Percentiles rank a stretch among this genome's conserved stretches.
phyloP scores from a whole-genome alignment of 2,888 invertebrate species.

The Cataglyphis cursor region DNA sequence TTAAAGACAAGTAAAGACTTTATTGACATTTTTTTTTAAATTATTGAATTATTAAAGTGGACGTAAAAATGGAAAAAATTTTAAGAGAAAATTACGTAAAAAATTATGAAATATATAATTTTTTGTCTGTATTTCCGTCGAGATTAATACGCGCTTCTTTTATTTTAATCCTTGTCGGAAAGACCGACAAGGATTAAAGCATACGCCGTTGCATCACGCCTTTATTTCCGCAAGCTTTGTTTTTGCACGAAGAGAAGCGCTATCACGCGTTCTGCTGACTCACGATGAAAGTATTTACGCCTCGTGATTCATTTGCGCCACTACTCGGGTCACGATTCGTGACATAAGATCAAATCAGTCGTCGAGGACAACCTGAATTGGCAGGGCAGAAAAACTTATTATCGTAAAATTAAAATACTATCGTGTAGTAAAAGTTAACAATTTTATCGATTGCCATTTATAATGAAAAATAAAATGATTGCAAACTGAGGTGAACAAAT shows the following conservation, averaged over 20 bases:
- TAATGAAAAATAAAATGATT: neutral
- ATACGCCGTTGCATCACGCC: conserved; percentile 3
- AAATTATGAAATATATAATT: conserved; percentile 5
- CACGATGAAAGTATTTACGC: conserved; percentile 69
- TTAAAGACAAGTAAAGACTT: neutral
- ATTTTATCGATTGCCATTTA: conserved; percentile 14
- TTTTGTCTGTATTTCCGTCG: neutral
- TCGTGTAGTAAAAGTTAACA: neutral
- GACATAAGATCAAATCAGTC: neutral
- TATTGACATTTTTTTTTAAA: conserved; percentile 1
- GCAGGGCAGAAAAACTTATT: neutral
- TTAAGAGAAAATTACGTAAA: neutral
- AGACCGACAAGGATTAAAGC: neutral
- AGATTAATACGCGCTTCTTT: too few species aligned
- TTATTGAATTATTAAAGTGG: neutral
- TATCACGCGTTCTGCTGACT: conserved; percentile 66
- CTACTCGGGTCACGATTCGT: neutral
- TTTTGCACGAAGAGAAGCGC: conserved; percentile 46
- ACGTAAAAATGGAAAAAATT: neutral
- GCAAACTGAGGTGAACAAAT: neutral
- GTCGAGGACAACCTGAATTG: conserved; percentile 13
- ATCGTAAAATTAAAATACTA: neutral
- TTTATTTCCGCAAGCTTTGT: conserved; percentile 43
- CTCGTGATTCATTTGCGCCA: conserved; percentile 31
- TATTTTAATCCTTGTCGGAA: neutral